Evolutionary conservation across 1,140 invertebrate species (phyloP).

Genomic region (Physella acuta): DNA sequence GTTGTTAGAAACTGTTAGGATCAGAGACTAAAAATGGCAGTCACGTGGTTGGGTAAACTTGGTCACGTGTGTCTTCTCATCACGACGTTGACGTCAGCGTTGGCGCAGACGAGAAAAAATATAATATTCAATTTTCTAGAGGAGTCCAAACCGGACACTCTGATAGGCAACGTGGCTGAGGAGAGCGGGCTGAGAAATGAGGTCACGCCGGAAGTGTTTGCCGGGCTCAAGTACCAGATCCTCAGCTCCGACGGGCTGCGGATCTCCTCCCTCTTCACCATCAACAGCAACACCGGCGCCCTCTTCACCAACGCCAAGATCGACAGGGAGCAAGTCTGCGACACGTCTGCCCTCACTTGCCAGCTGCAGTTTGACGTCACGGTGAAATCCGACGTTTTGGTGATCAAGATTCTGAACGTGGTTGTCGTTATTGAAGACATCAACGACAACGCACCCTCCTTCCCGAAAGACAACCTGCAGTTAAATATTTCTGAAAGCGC

Average conservation of each 20-base stretch:
- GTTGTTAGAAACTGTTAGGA: no score
- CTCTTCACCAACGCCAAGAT: conserved; percentile 41
- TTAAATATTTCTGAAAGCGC: conserved; percentile 59
- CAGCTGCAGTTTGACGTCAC: conserved; percentile 43
- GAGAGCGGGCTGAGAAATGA: conserved; percentile 21
- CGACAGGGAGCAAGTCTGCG: conserved; percentile 43
- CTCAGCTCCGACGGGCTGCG: conserved; percentile 23
- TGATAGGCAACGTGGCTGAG: conserved; percentile 27
- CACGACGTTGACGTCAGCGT: no score
- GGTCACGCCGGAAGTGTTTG: background rate
- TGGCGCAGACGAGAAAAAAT: background rate
- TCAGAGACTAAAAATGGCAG: no score
- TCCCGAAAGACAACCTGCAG: conserved; percentile 57
- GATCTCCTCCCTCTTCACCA: conserved; percentile 64
- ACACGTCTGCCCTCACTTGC: conserved; percentile 34
- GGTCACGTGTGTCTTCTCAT: no score
- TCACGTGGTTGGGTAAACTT: no score
- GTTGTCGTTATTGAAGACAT: conserved; percentile 67
- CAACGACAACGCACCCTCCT: conserved; percentile 90
- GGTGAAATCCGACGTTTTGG: conserved; percentile 28
- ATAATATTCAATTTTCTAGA: conserved; percentile 6
- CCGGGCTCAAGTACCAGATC: conserved; percentile 29
- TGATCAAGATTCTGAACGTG: conserved; percentile 42
- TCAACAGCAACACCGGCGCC: conserved; percentile 38
- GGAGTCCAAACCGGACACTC: conserved; percentile 14